Conservation (phyloP, 2,113 vertebrate genomes). For the Heterocephalus glaber region DNA sequence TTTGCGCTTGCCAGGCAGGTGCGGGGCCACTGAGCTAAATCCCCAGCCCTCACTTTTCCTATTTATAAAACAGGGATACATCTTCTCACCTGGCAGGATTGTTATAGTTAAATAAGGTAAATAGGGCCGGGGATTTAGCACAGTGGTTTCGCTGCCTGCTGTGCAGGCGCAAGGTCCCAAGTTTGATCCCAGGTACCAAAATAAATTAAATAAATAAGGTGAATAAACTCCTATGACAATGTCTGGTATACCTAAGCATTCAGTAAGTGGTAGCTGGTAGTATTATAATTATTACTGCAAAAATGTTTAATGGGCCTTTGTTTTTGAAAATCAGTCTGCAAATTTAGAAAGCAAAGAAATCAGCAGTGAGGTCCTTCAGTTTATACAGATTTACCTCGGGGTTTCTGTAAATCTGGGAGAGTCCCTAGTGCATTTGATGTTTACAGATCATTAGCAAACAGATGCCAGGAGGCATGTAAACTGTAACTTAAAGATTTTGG, state of each 20-base stretch:
- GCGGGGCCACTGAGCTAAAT: too few relatives aligned
- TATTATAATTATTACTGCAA: conserved; percentile 47
- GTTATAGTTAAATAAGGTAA: conserved; percentile 49
- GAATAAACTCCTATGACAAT: conserved; percentile 31
- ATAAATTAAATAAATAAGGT: conserved; percentile 52
- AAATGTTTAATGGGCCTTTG: conserved; percentile 38
- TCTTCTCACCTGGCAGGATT: background rate
- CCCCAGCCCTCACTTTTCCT: conserved; percentile 37
- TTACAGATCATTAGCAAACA: conserved; percentile 82
- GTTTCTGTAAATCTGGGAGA: conserved; percentile 67
- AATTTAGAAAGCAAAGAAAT: conserved; percentile 71
- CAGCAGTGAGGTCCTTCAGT: conserved; percentile 56
- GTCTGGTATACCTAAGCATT: background rate
- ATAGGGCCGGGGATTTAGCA: too few relatives aligned
- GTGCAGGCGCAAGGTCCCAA: too few relatives aligned
- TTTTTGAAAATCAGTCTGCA: conserved; percentile 61
- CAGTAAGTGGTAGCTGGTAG: conserved; percentile 23
- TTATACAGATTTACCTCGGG: conserved; percentile 74
- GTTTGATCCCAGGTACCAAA: too few relatives aligned
- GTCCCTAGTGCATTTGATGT: conserved; percentile 76
- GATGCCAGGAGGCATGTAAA: conserved; percentile 77
- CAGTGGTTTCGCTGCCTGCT: too few relatives aligned
- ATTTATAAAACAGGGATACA: conserved; percentile 31
- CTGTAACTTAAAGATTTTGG: conserved; percentile 64
- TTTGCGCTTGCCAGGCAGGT: too few relatives aligned